Evolutionary conservation across 2,797 vertebrate genomes (phyloP), one percentile per base, ranked within the genome.

Genomic region (Enteromius trimaculatus): DNA sequence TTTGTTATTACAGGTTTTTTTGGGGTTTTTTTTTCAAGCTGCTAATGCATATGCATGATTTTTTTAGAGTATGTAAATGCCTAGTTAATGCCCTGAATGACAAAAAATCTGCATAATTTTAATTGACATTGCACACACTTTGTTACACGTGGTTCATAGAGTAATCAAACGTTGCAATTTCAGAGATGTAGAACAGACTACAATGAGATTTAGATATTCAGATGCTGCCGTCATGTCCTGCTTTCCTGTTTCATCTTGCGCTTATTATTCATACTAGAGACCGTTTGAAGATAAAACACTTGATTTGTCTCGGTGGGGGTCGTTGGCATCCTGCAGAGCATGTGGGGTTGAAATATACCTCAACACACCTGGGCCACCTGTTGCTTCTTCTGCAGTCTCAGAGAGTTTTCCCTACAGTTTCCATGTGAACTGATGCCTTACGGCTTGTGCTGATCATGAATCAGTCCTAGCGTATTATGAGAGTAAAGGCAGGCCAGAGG

Each of bases 401-500:
- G 82, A 87, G 82, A 79, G 14, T 84, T 81, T 88, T 89, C 90
- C 90, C 88, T 7, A 55, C 89, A 90, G 90, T 21, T 4, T 88
- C 69, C 79, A 64, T 81, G 65, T 29, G 65, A 91, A 91, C 44
- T 88, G 88, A 79, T 87, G 86, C 66, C 86, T 82, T 86, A 90
- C 82, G 86, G 88, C 85, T 88, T 86, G 86, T 84, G 89, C 89
- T 79, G 81, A 81, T 88, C 71, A 86, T 87, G 86, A 89, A 92
- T 93, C 90, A 89, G 92, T 93, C 14, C 42, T 5, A 68, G 60
- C 2, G 6, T 51, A 51, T 91, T 79, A 91, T 91, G 79, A 89
- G 79, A 86, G 89, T 85, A 69, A 91, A 87, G 88, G 85, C 91
- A 91, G 91, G 92, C 92, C 87, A 92, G 90, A 92, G 74, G 88